Base-by-base conservation (phyloP, 1,140 invertebrate genomes). In the Drosophila sechellia region DNA sequence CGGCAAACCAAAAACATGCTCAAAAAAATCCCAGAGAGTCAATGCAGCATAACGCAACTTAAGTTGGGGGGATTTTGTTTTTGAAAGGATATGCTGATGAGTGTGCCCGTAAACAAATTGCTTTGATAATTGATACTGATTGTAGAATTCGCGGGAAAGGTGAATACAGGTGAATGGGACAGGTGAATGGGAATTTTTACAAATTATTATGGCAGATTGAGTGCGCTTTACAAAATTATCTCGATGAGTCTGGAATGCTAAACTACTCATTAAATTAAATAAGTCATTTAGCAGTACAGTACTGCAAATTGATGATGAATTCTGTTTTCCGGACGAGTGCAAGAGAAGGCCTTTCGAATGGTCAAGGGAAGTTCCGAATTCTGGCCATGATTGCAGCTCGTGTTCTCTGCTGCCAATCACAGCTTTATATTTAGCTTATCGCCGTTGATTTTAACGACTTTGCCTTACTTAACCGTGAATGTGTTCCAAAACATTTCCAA, bases 391-490 rank as follows among this genome's bases (percentile, higher is more conserved):
- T 37, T 42, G 17, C 58, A 40, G 11, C 55, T 43, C 31, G 34
- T 5, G 42, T 48, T 70, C 64, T 63, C 25, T 13, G 42, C 52
- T 48, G n/a, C 45, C 54, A 75, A 74, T 69, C 49, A 79, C 56
- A 60, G 15, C 42, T 54, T 72, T 86, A 81, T 81, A 78, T 81
- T 81, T 75, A 71, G 79, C 76, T 75, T 58, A 45, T 11, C 42
- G 46, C 55, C 49, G 48, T 45, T 68, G 55, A 52, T 60, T 83
- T 83, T 69, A 89, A 68, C 35, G 75, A 46, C 66, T 87, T 87
- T 79, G 84, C 66, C 84, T 89, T 87, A 89, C 81, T 85, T 80
- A 70, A 37, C 17, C 31, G 52, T 17, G 50, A 70, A 71, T 70
- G 45, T 70, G 50, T 70, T 55, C 52, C 68, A 72, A 73, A 76